Conservation (phyloP, 1,140 invertebrate genomes). For the Lepidurus apus region DNA sequence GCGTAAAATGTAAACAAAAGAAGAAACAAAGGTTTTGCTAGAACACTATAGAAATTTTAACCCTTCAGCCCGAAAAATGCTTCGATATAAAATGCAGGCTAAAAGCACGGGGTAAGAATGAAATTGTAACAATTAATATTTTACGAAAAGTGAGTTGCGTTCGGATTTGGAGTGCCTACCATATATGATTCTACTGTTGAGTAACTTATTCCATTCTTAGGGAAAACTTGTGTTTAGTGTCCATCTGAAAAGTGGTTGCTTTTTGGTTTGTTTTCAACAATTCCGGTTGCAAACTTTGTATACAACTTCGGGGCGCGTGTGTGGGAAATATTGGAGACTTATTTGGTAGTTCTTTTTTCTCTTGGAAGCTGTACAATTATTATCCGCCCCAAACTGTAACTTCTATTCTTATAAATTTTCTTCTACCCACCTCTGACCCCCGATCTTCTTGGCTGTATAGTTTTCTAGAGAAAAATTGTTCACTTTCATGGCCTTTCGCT, state of each 20-base stretch:
- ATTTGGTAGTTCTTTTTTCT: not conserved
- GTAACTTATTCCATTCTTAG: conserved; percentile 14
- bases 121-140: conserved; percentile 8
- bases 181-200: conserved; percentile 1
- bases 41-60: conserved; percentile 3
- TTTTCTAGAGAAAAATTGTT: not conserved
- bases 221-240: not conserved
- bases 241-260: not conserved
- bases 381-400: not conserved
- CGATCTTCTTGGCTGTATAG: not conserved
- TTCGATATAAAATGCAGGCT: not conserved
- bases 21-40: not conserved
- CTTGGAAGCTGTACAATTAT: not conserved
- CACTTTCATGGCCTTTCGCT: not conserved
- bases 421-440: not conserved
- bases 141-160: conserved; percentile 2
- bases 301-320: conserved; percentile 3
- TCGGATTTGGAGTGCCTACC: conserved; percentile 12
- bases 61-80: not conserved
- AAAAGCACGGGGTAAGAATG: not conserved
- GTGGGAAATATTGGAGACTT: not conserved
- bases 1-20: not conserved
- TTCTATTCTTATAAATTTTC: not conserved
- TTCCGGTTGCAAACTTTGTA: conserved; percentile 1
- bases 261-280: not conserved